Evolutionary conservation across 1,140 invertebrate species (phyloP), one percentile per base, ranked within the genome.

Genomic region (Pseudomyrmex pallidus): DNA sequence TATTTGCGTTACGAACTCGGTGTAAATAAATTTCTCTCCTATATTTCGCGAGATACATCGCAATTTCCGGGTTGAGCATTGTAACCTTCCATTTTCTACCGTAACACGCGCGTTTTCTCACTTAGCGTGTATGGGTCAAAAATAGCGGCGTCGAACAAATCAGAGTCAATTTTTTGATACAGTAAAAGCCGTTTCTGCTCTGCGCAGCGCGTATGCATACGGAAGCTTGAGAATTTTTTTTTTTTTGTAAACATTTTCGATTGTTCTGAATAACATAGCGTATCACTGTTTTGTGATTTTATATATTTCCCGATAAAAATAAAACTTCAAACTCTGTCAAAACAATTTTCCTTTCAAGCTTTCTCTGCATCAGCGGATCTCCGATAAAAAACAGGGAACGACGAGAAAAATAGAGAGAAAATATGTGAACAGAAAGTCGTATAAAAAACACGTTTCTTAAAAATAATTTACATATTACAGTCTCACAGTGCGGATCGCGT

Each of bases 271-370:
- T 50, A 67, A 63, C 67, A 57, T 82, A 82, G 67, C 59, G 61
- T 82, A 68, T 84, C 74, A n/a, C 62, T 56, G 57, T 80, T 80
- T 80, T 20, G 54, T 25, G 66, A 78, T 80, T 80, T 80, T 80
- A 35, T 35, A 35, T 80, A 80, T 80, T 80, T 3, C 3, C 22
- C 12, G 44, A 1, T 72, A 70, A 78, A 35, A 78, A 78, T 78
- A 78, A 72, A 80, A 80, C 57, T 80, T 44, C 44, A 78, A 78
- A 70, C 54, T 70, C 20, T 72, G 56, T 80, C 66, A 80, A 78
- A 80, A 80, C 76, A 80, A 70, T 80, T 80, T 72, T 68, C 13
- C 66, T 46, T 57, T 72, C 66, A 80, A 80, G 22, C 54, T 80
- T 80, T 70, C 66, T 70, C 44, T 70, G 52, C 74, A 67, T 48